Percentiles rank a stretch among this genome's conserved stretches.
These are phyloP conservation scores for Gryllus bimaculatus DNA, from an alignment of 1,140 invertebrate species.

Conservation along the genomic window DNA sequence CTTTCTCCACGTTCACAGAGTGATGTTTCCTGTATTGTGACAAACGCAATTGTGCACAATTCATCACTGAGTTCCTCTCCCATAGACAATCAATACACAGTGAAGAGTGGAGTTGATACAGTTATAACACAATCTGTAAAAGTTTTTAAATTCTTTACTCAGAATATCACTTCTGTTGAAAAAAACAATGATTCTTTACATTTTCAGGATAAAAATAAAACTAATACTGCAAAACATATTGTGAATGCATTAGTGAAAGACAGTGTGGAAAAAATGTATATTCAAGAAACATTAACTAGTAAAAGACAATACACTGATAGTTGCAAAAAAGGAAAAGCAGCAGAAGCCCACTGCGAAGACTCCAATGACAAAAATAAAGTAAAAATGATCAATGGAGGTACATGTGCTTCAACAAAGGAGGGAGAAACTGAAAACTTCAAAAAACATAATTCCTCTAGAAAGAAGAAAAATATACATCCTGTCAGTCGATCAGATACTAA, in stretches of 20 bases:
- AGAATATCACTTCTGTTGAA: background rate
- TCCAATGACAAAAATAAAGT: no score
- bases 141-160: background rate
- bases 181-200: background rate
- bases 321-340: background rate
- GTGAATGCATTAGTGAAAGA: background rate
- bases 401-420: no score
- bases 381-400: no score
- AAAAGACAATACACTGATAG: background rate
- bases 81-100: background rate
- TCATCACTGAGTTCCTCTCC: background rate
- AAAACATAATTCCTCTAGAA: background rate
- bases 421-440: no score
- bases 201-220: background rate
- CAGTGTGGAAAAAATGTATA: background rate
- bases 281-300: background rate
- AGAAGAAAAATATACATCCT: background rate
- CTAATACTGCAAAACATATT: background rate
- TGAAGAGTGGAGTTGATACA: no score
- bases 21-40: background rate
- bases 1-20: background rate
- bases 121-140: background rate
- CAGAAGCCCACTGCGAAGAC: no score
- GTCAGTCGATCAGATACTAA: background rate
- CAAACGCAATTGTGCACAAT: background rate